Evolutionary conservation across 2,113 vertebrate genomes (phyloP).

Genomic region (Myiozetetes cayanensis): DNA sequence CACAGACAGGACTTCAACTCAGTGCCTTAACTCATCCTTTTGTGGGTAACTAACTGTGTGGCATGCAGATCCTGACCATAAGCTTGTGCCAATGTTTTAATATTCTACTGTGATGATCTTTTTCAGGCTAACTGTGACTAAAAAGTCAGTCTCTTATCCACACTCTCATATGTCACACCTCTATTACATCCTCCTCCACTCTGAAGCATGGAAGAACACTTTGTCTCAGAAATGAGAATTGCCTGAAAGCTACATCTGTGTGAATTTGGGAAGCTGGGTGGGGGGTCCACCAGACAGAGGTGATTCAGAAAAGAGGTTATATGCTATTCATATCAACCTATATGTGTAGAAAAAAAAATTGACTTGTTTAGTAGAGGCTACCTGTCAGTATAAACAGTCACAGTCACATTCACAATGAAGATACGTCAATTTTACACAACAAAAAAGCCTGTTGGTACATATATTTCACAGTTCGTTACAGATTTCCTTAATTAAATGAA

Average conservation of each 20-base stretch:
- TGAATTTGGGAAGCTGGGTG: background rate
- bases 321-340: background rate
- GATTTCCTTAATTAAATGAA: constrained; percentile 72
- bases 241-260: background rate
- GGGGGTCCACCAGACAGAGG: background rate
- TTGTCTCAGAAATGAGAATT: background rate
- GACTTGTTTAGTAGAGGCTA: background rate
- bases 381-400: background rate
- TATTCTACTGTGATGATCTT: background rate
- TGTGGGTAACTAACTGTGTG: background rate
- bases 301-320: background rate
- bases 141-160: background rate
- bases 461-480: constrained; percentile 4
- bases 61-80: background rate
- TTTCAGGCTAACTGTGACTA: background rate
- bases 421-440: background rate
- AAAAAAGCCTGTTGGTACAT: background rate
- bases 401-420: background rate
- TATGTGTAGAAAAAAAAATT: background rate
- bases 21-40: background rate
- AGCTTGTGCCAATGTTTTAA: background rate
- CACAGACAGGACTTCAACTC: background rate
- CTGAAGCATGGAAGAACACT: background rate
- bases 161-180: background rate
- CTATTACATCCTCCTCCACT: background rate